Percentiles rank a stretch among this genome's conserved stretches.
phyloP scores from a whole-genome alignment of 1,140 invertebrate genomes.

The Cotesia typhae region DNA sequence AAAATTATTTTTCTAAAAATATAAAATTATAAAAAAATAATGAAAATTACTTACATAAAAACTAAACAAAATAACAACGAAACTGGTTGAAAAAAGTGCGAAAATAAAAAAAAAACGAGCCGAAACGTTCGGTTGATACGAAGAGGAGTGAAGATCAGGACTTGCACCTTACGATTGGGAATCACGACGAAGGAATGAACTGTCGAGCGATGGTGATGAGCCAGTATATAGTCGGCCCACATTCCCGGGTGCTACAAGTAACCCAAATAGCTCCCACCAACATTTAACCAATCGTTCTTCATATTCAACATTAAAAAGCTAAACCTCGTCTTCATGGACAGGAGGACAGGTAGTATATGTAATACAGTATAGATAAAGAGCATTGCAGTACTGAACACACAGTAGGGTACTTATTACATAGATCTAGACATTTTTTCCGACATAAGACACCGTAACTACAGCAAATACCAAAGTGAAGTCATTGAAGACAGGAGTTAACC shows the following conservation, averaged over 20 bases:
- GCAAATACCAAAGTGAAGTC: no score
- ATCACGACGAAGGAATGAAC: constrained; percentile 63
- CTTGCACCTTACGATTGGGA: constrained; percentile 50
- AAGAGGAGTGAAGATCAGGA: constrained; percentile 9
- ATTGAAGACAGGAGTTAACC: not conserved
- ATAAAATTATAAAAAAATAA: no score
- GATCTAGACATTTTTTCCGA: no score
- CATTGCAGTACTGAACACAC: no score
- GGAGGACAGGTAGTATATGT: not conserved
- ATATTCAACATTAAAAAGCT: no score
- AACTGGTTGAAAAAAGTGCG: not conserved
- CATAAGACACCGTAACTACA: no score
- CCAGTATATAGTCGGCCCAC: constrained; percentile 66
- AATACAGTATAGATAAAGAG: no score
- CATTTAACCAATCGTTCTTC: not conserved
- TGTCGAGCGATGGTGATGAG: constrained; percentile 57
- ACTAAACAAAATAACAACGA: not conserved
- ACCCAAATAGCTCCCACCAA: constrained; percentile 64
- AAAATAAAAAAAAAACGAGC: not conserved
- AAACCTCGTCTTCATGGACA: constrained; percentile 35
- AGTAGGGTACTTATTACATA: no score
- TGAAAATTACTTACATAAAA: no score
- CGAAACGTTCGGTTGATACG: not conserved
- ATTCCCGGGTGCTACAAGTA: constrained; percentile 65
- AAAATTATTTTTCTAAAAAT: no score